Base-by-base conservation (phyloP, 2,888 invertebrate species). In the Heliconius cydno region DNA sequence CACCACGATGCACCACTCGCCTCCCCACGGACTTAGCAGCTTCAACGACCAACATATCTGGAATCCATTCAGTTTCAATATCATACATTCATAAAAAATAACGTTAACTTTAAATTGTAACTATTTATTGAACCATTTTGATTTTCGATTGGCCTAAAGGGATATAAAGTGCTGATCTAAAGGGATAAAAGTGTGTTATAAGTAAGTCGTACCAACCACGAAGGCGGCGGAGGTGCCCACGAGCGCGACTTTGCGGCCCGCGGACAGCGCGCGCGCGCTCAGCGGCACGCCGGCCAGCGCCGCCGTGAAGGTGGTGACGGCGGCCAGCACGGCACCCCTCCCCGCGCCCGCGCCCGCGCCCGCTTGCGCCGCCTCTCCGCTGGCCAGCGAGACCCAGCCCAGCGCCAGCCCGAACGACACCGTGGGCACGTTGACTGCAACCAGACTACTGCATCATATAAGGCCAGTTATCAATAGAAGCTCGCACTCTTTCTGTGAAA, bases 21-120 rank as follows among this genome's bases (percentile, higher is more conserved):
- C 89, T 46, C 90, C 90, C 85, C 86, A 90, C 81, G 85, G 87
- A 68, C 90, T 91, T 46, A 78, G 84, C 83, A 92, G 85, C 87
- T 91, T 92, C 85, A 92, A 85, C 79, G 90, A 82, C 93, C 93
- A 93, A 86, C 93, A 91, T 78, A 88, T 83, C 92, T 92, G 87
- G 13, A 70, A 68, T 41, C 4, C 41, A 13, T n/a, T 52, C 19
- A 52, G 52, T 19, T 52, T 46, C 46, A 46, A 6, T 15, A 15
- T 46, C 15, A 46, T 46, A 46, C 5, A 46, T 46, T 6, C 15
- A 15, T 15, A 46, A 15, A 15, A 46, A 46, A 6, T 46, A 46
- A 34, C 15, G 15, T 46, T 46, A 46, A 46, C 46, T 15, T 1
- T 15, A 46, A 34, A 34, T 9, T 34, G 34, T 34, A 0, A 34